phyloP scores from a whole-genome alignment of 2,888 invertebrate genomes.

The Ditula angustiorana region DNA sequence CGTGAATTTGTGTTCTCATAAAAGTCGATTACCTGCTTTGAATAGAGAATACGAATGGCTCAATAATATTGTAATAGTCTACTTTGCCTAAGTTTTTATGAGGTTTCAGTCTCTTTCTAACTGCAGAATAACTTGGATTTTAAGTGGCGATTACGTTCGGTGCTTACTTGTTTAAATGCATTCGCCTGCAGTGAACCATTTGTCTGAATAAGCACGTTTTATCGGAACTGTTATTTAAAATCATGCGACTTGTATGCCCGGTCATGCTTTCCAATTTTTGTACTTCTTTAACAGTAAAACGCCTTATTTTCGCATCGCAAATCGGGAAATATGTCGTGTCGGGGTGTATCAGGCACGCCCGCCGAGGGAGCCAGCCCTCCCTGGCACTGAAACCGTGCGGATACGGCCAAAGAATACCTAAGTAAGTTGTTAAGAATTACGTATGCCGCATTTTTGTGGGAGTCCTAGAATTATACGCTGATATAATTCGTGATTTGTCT shows the following conservation, averaged over 20 bases:
- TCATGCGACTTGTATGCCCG: neutral
- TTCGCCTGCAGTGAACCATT: neutral
- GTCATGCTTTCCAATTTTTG: conserved; percentile 5
- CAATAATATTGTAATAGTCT: neutral
- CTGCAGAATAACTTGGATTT: neutral
- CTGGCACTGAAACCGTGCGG: conserved; percentile 42
- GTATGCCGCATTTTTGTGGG: neutral
- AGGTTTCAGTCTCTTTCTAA: neutral
- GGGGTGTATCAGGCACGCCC: conserved; percentile 46
- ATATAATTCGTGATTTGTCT: conserved; percentile 1
- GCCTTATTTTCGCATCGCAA: conserved; percentile 38
- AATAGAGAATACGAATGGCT: neutral
- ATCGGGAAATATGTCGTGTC: conserved; percentile 45
- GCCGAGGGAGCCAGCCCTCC: conserved; percentile 47
- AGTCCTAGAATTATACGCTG: neutral
- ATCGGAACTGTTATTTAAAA: neutral
- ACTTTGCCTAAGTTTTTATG: neutral
- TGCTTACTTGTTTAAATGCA: neutral
- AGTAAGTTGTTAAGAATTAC: conserved; percentile 20
- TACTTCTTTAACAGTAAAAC: conserved; percentile 6
- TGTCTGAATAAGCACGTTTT: neutral
- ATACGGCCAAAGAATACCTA: conserved; percentile 32
- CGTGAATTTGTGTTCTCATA: neutral
- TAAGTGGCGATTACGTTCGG: no score
- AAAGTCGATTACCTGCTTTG: neutral